Evolutionary conservation across 2,888 invertebrate genomes (phyloP).

Genomic region (Agrochola litura): DNA sequence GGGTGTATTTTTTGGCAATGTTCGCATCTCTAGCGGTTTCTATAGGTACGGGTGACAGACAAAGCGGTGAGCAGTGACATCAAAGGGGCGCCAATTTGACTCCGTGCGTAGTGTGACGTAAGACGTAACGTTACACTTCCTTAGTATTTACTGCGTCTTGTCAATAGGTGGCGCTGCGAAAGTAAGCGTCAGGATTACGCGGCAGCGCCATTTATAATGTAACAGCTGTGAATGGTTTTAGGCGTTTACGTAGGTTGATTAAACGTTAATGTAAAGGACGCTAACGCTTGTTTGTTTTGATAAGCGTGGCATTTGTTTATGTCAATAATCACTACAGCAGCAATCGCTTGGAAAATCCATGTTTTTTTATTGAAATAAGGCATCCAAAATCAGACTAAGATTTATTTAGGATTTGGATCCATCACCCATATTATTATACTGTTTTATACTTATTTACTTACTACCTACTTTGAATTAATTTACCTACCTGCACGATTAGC

Average conservation of each 20-base stretch:
- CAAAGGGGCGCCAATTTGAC: constrained; percentile 76
- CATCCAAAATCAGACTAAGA: not conserved
- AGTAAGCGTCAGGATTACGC: not conserved
- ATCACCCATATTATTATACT: no score
- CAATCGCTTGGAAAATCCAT: no score
- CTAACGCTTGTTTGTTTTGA: no score
- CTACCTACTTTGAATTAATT: no score
- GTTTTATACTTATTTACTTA: no score
- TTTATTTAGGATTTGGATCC: not conserved
- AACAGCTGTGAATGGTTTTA: not conserved
- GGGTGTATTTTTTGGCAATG: constrained; percentile 19
- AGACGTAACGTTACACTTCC: constrained; percentile 55
- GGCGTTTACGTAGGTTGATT: not conserved
- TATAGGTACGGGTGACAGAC: constrained; percentile 73
- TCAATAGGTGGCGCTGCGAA: constrained; percentile 43
- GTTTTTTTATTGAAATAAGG: no score
- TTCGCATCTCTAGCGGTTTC: constrained; percentile 57
- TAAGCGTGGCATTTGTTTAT: not conserved
- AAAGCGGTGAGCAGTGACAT: constrained; percentile 77
- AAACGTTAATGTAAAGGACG: not conserved
- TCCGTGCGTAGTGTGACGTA: constrained; percentile 42
- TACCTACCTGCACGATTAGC: no score
- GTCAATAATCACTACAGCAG: not conserved
- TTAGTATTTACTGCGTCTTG: not conserved
- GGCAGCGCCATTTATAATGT: no score